A percentile compares a stretch with the other conserved stretches of the same genome.
Evolutionary conservation across 35 echinoderm and acorn worm genomes (phyloP).

Genomic region (Hemicentrotus pulcherrimus): DNA sequence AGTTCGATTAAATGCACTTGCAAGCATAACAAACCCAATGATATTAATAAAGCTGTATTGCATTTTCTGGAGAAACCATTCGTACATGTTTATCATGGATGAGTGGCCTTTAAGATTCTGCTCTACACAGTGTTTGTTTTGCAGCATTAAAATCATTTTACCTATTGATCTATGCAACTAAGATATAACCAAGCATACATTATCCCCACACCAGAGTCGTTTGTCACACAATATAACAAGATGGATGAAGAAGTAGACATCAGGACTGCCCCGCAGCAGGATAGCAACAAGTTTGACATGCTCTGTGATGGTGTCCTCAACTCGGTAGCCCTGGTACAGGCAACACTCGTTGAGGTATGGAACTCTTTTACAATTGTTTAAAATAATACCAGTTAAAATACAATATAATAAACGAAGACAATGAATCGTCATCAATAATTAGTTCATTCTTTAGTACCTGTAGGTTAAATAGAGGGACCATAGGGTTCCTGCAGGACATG

Average conservation of each 20-base stretch:
- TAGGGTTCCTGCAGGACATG: neutral
- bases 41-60: no score
- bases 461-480: neutral
- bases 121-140: no score
- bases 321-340: slow-evolving; percentile 79
- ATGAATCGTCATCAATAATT: neutral
- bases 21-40: no score
- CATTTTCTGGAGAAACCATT: neutral
- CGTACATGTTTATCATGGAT: neutral
- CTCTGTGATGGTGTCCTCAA: slow-evolving; percentile 95
- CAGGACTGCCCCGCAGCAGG: slow-evolving; percentile 60
- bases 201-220: neutral
- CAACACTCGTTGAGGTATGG: slow-evolving; percentile 74
- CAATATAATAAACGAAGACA: neutral
- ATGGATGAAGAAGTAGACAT: slow-evolving; percentile 75
- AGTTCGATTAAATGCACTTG: no score
- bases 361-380: no score
- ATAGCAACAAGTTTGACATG: slow-evolving; percentile 99
- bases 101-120: no score
- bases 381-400: neutral
- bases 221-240: neutral
- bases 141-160: no score
- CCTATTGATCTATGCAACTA: no score
- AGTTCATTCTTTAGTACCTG: neutral
- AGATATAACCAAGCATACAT: no score